Evolutionary conservation across 2,797 vertebrate genomes (phyloP).

Genomic region (Acanthis flammea): DNA sequence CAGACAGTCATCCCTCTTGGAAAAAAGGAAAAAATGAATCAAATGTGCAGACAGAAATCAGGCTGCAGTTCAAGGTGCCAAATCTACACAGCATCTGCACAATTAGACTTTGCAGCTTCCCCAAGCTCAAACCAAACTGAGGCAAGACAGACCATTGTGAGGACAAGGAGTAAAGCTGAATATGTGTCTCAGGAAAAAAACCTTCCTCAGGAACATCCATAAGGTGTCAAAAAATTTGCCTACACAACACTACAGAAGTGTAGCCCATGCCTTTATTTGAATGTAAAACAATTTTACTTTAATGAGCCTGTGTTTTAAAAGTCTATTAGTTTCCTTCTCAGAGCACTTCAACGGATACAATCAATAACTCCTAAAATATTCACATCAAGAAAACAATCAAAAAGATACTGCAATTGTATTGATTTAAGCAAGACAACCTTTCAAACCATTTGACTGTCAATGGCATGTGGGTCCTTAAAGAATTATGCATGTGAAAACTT

Average conservation of each 20-base stretch:
- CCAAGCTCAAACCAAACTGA: background rate
- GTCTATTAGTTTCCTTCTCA: background rate
- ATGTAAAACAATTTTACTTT: background rate
- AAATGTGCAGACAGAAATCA: background rate
- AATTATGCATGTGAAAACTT: background rate
- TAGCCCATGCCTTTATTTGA: background rate
- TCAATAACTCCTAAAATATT: slow-evolving; percentile 27
- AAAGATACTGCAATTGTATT: background rate
- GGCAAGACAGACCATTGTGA: background rate
- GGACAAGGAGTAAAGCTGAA: background rate
- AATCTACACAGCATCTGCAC: background rate
- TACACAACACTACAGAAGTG: background rate
- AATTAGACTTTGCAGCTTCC: background rate
- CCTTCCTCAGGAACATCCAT: background rate
- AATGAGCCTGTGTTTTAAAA: background rate
- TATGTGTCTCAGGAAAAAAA: background rate
- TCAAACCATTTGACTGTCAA: background rate
- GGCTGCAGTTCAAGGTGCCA: background rate
- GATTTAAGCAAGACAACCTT: background rate
- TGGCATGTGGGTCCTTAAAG: background rate
- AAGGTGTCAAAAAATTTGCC: background rate
- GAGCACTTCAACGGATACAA: background rate
- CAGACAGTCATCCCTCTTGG: background rate
- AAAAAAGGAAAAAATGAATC: background rate
- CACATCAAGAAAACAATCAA: background rate